A percentile compares a stretch with the other conserved stretches of the same genome.
phyloP scores from a whole-genome alignment of 2,113 vertebrate genomes.

The Mus pahari region DNA sequence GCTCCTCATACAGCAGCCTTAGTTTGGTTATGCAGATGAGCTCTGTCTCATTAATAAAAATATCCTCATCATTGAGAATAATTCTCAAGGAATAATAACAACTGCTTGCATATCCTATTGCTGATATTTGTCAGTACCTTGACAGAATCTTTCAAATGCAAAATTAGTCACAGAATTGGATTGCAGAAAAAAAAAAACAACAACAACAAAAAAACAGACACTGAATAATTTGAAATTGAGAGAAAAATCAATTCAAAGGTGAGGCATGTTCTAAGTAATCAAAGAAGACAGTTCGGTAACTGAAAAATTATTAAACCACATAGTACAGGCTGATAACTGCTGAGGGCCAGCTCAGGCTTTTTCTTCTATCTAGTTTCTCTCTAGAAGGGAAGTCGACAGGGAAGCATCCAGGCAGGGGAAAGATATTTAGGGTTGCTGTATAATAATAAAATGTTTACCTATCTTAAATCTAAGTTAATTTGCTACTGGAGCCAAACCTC shows the following conservation, averaged over 20 bases:
- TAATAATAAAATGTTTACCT: too few species aligned
- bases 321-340: neutral
- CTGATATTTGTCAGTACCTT: slow-evolving; percentile 35
- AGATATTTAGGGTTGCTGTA: too few species aligned
- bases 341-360: too few species aligned
- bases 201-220: neutral
- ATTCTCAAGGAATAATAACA: slow-evolving; percentile 44
- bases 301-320: neutral
- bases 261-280: neutral
- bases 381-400: too few species aligned
- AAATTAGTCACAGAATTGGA: neutral
- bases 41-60: slow-evolving; percentile 55
- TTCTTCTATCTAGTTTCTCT: too few species aligned
- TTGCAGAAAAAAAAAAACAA: neutral
- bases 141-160: neutral
- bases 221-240: neutral
- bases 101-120: slow-evolving; percentile 5
- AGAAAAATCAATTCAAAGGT: neutral
- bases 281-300: neutral
- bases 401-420: too few species aligned
- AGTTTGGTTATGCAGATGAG: slow-evolving; percentile 65
- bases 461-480: too few species aligned
- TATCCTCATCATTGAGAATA: slow-evolving; percentile 44
- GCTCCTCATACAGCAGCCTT: slow-evolving; percentile 2
- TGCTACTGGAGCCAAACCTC: too few species aligned